A percentile compares a stretch with the other conserved stretches of the same genome.
These are phyloP conservation scores for Cataglyphis hispanica DNA, from an alignment of 1,140 invertebrate genomes.

Conservation along the genomic window DNA sequence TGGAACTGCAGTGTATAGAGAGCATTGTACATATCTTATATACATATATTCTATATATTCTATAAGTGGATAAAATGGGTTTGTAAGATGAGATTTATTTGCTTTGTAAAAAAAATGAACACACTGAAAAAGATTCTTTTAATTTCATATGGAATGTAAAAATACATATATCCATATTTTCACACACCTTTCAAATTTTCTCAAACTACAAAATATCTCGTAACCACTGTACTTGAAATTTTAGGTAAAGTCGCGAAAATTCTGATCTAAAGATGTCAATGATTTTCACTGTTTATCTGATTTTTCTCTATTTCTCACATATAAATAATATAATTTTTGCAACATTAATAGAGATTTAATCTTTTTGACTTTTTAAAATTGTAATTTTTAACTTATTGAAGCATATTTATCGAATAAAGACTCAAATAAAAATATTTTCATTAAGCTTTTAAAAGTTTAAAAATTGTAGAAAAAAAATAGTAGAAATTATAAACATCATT, in stretches of 20 bases:
- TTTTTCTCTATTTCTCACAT: too few relatives aligned
- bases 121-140: background rate
- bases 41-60: conserved; percentile 13
- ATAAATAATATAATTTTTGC: too few relatives aligned
- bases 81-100: conserved; percentile 17
- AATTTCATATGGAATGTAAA: background rate
- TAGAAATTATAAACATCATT: background rate
- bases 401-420: background rate
- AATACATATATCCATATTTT: background rate
- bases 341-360: too few relatives aligned
- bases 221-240: background rate
- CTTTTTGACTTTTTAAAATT: too few relatives aligned
- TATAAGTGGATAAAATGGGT: background rate
- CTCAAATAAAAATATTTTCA: background rate
- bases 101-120: conserved; percentile 15
- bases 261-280: too few relatives aligned
- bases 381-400: too few relatives aligned
- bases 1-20: background rate
- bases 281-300: too few relatives aligned
- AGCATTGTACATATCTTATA: conserved; percentile 43
- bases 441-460: background rate
- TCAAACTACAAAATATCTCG: background rate
- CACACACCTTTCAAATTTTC: background rate
- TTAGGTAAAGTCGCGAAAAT: too few relatives aligned
- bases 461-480: background rate